Evolutionary conservation across 2,888 invertebrate species (phyloP), one percentile per base, ranked within the genome.

Genomic region (Hyppa rectilinea): DNA sequence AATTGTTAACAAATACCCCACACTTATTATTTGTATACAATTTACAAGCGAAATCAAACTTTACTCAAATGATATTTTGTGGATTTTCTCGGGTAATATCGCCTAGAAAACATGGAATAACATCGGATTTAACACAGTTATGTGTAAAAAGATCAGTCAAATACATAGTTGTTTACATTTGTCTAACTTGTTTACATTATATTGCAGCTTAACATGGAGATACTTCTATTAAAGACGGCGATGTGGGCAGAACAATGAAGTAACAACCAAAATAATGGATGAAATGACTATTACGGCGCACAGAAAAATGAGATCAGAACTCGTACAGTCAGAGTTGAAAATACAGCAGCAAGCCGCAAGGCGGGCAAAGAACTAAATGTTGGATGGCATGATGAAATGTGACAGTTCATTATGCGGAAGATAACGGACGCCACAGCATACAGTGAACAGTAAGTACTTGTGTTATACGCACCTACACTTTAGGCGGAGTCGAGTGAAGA

Each of bases 351-450:
- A 73, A 26, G 59, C 58, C 20, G 29, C 34, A 53, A 29, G 47
- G 53, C 67, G 58, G 61, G 70, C 75, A 79, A 85, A 84, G 78
- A 85, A 85, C 76, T 75, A 82, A 71, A 85, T 80, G 78, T 78
- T 80, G 78, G 80, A 84, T 81, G 78, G 78, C 68, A 80, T 85
- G 80, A 82, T 85, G 85, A 85, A 85, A 85, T 85, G 85, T 67
- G 85, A 84, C 85, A 85, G 82, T 80, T 85, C 82, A 85, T 85
- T 85, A 85, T 85, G 81, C 80, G 85, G 84, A 82, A 85, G 82
- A 85, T 85, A 85, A 85, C 82, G 73, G 80, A 85, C 81, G 79
- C 72, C 60, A 67, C 74, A 83, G 83, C 70, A 75, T 70, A 80
- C 63, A 78, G 78, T 56, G 73, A 78, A 61, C 66, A 75, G 81